These are phyloP conservation scores for Selene dorsalis DNA, from an alignment of 2,797 vertebrate genomes.

Conservation along the genomic window DNA sequence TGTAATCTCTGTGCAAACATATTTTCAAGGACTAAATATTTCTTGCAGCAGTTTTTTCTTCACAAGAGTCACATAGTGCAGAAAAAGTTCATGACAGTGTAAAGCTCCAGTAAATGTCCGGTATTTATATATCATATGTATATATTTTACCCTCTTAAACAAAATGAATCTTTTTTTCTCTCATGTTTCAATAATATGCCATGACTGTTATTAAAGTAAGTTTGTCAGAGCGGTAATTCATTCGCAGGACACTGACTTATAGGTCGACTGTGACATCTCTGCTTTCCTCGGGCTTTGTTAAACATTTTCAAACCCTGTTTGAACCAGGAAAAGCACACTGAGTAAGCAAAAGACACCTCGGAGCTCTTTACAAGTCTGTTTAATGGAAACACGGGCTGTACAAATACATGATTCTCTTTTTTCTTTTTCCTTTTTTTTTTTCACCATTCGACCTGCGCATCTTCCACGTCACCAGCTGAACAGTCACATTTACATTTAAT, in stretches of 20 bases:
- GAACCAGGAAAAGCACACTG: neutral
- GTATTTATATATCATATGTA: neutral
- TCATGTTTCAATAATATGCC: neutral
- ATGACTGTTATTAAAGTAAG: neutral
- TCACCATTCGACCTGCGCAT: neutral
- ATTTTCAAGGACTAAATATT: neutral
- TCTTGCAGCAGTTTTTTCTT: neutral
- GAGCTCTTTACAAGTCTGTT: neutral
- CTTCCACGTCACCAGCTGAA: too few relatives aligned
- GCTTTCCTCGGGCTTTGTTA: neutral
- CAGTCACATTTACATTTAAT: too few relatives aligned
- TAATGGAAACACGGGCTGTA: neutral
- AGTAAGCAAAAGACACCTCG: neutral
- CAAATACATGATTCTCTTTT: neutral
- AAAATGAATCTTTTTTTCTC: neutral
- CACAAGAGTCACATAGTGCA: neutral
- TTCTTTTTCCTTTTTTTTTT: neutral
- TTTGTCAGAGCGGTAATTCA: neutral
- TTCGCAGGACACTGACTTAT: neutral
- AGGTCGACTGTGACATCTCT: neutral
- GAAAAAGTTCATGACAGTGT: neutral
- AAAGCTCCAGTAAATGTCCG: neutral
- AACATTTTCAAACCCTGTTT: neutral
- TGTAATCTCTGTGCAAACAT: neutral
- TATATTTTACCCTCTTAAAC: neutral